Base-by-base conservation (phyloP, 2,888 invertebrate species). In the Caenorhabditis wallacei region DNA sequence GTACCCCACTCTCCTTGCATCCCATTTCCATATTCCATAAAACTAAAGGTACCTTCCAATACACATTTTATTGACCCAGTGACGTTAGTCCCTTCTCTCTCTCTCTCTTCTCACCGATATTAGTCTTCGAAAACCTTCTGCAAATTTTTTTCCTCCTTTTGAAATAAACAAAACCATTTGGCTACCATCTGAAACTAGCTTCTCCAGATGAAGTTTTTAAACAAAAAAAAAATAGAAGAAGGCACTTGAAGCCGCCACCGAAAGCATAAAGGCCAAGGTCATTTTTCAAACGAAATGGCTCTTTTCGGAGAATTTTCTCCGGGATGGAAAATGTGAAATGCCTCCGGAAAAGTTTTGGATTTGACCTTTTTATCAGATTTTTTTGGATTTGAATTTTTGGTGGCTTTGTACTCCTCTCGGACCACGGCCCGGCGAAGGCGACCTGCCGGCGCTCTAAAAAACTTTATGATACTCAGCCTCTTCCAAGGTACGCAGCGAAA, bases 11-110 rank as follows among this genome's bases (percentile, higher is more conserved):
- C 16, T 53, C 51, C 53, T 40, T 24, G 18, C 24, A 30, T 51
- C 66, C 66, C 66, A 66, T 66, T 66, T 66, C 66, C 66, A 53
- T 66, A 37, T 37, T 66, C 66, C 66, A 66, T 66, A 66, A 66
- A 66, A 66, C 66, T 53, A 13, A 66, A 66, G 66, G 53, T 66
- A 37, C 37, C 64, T 46, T n/a, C 24, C 43, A 63, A 24, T 64
- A 43, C 51, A 18, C 48, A 43, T 59, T 59, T 64, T 51, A 51
- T 64, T 64, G 24, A 63, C 46, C 48, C 30, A 5, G 48, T 64
- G 64, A 61, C 63, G 64, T 46, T 10, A 11, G 30, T 30, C 30
- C 30, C 30, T 30, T 37, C 16, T 43, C 24, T 24, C 30, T 48
- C 22, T 7, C 7, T 18, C 7, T 37, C 57, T 18, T 18, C 40